A percentile compares a stretch with the other conserved stretches of the same genome.
These are phyloP conservation scores for Caligus rogercresseyi DNA, from an alignment of 1,140 invertebrate species.

Conservation along the genomic window DNA sequence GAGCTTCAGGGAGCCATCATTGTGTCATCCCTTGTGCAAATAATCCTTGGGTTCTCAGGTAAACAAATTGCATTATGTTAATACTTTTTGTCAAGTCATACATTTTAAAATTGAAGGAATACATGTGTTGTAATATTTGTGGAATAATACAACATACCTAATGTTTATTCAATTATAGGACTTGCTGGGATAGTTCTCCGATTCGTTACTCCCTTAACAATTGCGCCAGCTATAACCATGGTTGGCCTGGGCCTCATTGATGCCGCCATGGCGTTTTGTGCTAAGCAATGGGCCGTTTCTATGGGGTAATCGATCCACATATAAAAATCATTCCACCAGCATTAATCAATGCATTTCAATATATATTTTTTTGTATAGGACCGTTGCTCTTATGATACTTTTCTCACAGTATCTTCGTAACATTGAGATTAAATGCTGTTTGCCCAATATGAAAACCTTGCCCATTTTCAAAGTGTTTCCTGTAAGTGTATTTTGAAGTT, in stretches of 20 bases:
- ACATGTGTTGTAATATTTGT: too few relatives aligned
- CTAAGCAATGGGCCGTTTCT: conserved; percentile 30
- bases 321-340: too few relatives aligned
- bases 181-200: conserved; percentile 28
- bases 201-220: conserved; percentile 33
- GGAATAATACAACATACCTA: too few relatives aligned
- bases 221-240: conserved; percentile 31
- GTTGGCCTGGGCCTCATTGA: conserved; percentile 32
- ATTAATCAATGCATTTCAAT: conserved; percentile 1
- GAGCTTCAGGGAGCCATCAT: conserved; percentile 67
- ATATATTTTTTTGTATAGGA: conserved; percentile 38
- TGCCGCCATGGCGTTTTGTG: conserved; percentile 26
- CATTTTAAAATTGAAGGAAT: too few relatives aligned
- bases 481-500: conserved; percentile 34
- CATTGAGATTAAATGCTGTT: conserved; percentile 41
- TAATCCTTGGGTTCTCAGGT: conserved; percentile 47
- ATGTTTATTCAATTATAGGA: conserved; percentile 25
- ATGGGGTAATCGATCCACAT: conserved; percentile 26
- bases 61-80: conserved; percentile 23
- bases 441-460: conserved; percentile 38
- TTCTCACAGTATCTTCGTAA: conserved; percentile 62
- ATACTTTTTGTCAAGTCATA: too few relatives aligned
- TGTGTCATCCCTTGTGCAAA: conserved; percentile 56
- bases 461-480: conserved; percentile 63
- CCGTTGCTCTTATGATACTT: conserved; percentile 53